Evolutionary conservation across 37 sponge, comb jelly and placozoan species (phyloP).

Genomic region (Petrosia ficiformis): DNA sequence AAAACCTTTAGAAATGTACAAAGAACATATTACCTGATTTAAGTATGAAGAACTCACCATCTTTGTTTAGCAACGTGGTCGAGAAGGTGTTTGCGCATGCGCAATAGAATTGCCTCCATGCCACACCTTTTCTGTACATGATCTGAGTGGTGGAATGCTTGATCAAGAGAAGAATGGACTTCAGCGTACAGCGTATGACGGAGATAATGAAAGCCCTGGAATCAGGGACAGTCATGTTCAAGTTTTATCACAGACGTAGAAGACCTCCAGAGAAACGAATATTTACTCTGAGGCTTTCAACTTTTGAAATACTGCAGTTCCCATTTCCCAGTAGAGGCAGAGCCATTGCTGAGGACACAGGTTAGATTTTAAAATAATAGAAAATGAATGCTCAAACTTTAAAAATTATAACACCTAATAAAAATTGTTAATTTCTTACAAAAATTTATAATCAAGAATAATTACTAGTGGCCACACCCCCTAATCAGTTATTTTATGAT

Average conservation of each 20-base stretch:
- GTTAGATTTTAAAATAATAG: slow-evolving; percentile 30
- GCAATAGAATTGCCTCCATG: too few relatives aligned
- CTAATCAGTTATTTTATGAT: too few relatives aligned
- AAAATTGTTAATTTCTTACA: too few relatives aligned
- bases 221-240: slow-evolving; percentile 67
- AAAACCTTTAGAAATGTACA: slow-evolving; percentile 65
- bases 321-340: slow-evolving; percentile 29
- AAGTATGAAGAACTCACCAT: background rate
- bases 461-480: too few relatives aligned
- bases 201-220: slow-evolving; percentile 64
- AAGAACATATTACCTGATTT: background rate
- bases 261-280: slow-evolving; percentile 57
- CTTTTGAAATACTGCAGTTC: slow-evolving; percentile 75
- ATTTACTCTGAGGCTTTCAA: slow-evolving; percentile 60
- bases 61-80: slow-evolving; percentile 2
- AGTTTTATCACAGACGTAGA: slow-evolving; percentile 46
- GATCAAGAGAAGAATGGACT: background rate
- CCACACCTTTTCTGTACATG: background rate
- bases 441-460: too few relatives aligned
- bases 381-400: too few relatives aligned
- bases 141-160: background rate
- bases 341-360: slow-evolving; percentile 38
- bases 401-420: too few relatives aligned
- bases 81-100: slow-evolving; percentile 18
- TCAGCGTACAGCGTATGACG: slow-evolving; percentile 1